Evolutionary conservation across 2,113 vertebrate genomes (phyloP).

Genomic region (Sigmodon hispidus): DNA sequence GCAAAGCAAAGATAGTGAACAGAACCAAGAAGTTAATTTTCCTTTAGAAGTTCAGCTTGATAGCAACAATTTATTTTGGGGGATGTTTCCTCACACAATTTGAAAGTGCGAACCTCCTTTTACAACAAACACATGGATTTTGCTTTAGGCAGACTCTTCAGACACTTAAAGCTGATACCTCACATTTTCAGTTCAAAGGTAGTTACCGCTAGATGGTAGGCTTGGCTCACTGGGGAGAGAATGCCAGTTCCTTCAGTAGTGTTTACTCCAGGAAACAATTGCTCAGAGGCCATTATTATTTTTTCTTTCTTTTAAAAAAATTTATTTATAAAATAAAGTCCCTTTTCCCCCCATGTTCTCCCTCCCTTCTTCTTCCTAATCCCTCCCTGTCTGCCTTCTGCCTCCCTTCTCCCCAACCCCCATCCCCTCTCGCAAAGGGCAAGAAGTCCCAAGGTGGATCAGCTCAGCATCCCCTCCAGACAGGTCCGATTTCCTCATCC

Average conservation of each 20-base stretch:
- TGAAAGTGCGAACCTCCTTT: slow-evolving; percentile 13
- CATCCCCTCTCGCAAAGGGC: too few relatives aligned
- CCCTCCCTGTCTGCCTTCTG: too few relatives aligned
- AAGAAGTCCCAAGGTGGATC: too few relatives aligned
- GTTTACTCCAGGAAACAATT: neutral
- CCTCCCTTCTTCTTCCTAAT: too few relatives aligned
- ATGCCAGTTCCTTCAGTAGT: neutral
- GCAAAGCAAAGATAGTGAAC: neutral
- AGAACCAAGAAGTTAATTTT: neutral
- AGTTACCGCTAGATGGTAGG: slow-evolving; percentile 65
- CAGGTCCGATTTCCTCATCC: too few relatives aligned
- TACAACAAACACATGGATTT: neutral
- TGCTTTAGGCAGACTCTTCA: neutral
- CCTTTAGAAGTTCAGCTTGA: neutral
- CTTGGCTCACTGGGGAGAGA: slow-evolving; percentile 19
- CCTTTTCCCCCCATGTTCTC: too few relatives aligned
- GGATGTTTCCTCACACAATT: neutral
- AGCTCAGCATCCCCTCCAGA: too few relatives aligned
- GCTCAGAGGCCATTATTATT: neutral
- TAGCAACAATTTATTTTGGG: neutral
- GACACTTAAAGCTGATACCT: neutral
- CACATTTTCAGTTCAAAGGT: neutral
- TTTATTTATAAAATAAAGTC: too few relatives aligned
- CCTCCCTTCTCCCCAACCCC: too few relatives aligned
- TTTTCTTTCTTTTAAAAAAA: neutral